Evolutionary conservation across 2,888 invertebrate species (phyloP), one percentile per base, ranked within the genome.

Genomic region (Andrena haemorrhoa): DNA sequence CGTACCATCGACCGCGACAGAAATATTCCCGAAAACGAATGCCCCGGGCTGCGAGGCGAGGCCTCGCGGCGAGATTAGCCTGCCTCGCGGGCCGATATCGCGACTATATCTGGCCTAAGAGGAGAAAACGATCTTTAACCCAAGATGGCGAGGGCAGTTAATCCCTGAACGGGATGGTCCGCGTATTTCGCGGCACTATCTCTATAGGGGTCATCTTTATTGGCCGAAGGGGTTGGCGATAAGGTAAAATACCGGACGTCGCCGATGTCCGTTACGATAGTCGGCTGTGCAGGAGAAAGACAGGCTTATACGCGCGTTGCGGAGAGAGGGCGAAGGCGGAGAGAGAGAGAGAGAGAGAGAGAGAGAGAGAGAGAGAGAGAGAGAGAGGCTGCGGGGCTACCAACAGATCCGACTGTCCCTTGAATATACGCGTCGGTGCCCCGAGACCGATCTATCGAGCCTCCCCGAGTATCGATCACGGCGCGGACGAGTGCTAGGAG

Each of bases 151-250:
- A 82, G 78, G 86, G 83, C 86, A 88, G 90, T 90, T 90, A 91
- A 91, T 91, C 88, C 89, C 86, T 82, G 88, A 88, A 88, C 86
- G 86, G 86, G 81, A 87, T 85, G 86, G 86, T 84, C 73, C 83
- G 89, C 88, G 89, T 91, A 91, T 90, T 92, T 91, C 86, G 89
- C 87, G 84, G 82, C 81, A 83, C 86, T 88, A 90, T 91, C 90
- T 91, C 89, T 88, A 86, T 89, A 82, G 86, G 83, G 89, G 89
- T 91, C 89, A 89, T 91, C 90, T 90, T 92, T 91, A 91, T 89
- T 91, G 91, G 91, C 86, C 88, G 89, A 89, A 87, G 85, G 89
- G 87, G 83, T 89, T 86, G 83, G 84, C 88, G 91, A 92, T 92
- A 91, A 92, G 90, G 87, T 89, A 84, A 91, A 91, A 91, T 91